Conservation (phyloP, 2,888 invertebrate species). For the Drosophila mimica region DNA sequence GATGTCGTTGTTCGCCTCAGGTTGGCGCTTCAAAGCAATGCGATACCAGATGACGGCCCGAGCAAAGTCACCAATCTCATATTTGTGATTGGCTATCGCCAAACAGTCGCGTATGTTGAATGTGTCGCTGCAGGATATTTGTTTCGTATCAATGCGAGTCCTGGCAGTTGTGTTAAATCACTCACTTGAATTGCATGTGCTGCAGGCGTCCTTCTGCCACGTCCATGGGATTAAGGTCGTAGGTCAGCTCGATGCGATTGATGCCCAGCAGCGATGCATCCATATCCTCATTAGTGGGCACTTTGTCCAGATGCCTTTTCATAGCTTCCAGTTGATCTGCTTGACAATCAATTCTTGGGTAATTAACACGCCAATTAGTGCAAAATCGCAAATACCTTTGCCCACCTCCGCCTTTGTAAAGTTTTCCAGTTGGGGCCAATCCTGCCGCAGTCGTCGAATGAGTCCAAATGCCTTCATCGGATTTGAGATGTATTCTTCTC, state of each 20-base stretch:
- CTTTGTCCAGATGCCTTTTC: conserved; percentile 19
- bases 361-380: neutral
- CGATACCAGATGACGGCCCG: conserved; percentile 51
- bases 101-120: conserved; percentile 50
- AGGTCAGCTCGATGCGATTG: conserved; percentile 51
- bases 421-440: conserved; percentile 50
- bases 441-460: conserved; percentile 52
- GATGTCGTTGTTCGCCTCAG: conserved; percentile 4
- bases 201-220: conserved; percentile 45
- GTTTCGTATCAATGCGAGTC: neutral
- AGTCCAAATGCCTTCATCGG: conserved; percentile 52
- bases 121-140: conserved; percentile 17
- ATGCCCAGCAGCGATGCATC: conserved; percentile 28
- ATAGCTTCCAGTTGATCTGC: conserved; percentile 29
- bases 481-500: conserved; percentile 46
- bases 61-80: conserved; percentile 25
- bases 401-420: conserved; percentile 17
- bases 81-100: conserved; percentile 45
- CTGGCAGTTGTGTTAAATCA: neutral
- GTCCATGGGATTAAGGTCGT: conserved; percentile 41
- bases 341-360: neutral
- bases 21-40: conserved; percentile 9
- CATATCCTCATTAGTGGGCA: conserved; percentile 38
- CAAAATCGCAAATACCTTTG: conserved; percentile 18
- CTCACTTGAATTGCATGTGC: conserved; percentile 42